phyloP scores from a whole-genome alignment of 2,797 vertebrate species.

The Gymnodraco acuticeps region DNA sequence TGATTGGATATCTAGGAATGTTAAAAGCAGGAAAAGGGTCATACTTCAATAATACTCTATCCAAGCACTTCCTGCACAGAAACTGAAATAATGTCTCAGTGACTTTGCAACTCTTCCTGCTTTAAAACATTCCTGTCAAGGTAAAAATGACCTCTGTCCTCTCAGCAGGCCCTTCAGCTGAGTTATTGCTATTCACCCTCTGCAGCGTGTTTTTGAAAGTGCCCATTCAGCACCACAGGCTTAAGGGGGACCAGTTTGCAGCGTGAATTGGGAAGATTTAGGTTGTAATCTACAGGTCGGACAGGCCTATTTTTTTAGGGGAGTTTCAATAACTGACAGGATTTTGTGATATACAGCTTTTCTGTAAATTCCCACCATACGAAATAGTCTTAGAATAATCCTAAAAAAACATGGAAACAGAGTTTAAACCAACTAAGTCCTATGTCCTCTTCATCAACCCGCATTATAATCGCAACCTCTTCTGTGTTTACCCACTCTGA shows the following conservation, averaged over 20 bases:
- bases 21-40: slow-evolving; percentile 50
- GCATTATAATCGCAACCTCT: background rate
- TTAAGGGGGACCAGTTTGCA: background rate
- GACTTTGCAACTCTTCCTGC: slow-evolving; percentile 20
- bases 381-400: background rate
- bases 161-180: slow-evolving; percentile 11
- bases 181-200: slow-evolving; percentile 9
- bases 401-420: background rate
- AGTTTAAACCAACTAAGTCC: background rate
- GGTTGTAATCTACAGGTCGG: background rate
- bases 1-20: slow-evolving; percentile 39
- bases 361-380: background rate
- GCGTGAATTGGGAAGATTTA: background rate
- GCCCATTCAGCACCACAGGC: background rate
- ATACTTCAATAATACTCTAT: slow-evolving; percentile 7
- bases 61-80: slow-evolving; percentile 14
- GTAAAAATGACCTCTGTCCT: slow-evolving; percentile 38
- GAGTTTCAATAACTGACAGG: background rate
- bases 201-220: background rate
- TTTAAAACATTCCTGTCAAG: slow-evolving; percentile 38
- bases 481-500: background rate
- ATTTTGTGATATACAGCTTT: background rate
- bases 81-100: slow-evolving; percentile 1
- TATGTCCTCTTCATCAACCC: background rate
- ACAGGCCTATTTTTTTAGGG: background rate